Conservation (phyloP, 2,797 vertebrate species). For the Scolopax bukidnonensis region DNA sequence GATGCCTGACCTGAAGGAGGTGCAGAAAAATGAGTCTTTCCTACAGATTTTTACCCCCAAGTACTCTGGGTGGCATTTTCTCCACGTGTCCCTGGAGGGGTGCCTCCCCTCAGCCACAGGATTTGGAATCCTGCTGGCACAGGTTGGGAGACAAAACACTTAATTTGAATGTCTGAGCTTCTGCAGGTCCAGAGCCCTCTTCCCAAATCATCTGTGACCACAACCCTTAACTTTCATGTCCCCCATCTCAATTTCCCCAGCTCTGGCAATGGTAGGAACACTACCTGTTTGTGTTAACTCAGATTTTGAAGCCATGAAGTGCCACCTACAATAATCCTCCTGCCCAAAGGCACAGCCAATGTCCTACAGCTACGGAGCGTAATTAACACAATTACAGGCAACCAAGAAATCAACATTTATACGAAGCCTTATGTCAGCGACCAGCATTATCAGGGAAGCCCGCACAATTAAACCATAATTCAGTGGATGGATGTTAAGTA, state of each 20-base stretch:
- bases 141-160: not conserved
- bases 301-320: not conserved
- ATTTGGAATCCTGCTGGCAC: not conserved
- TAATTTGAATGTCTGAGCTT: not conserved
- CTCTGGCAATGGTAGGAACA: not conserved
- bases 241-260: not conserved
- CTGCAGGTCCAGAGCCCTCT: not conserved
- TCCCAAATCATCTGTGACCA: not conserved
- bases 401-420: not conserved
- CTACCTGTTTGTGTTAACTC: not conserved
- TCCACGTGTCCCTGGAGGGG: accelerated
- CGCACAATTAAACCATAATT: constrained; percentile 4
- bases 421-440: not conserved
- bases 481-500: not conserved
- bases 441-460: not conserved
- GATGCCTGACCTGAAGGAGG: not conserved
- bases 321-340: not conserved
- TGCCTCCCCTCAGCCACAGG: not conserved
- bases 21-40: not conserved
- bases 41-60: not conserved
- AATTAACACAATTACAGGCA: not conserved
- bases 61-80: accelerated
- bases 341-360: not conserved
- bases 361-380: accelerated
- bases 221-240: not conserved